Base-by-base conservation (phyloP, 2,113 vertebrate species). In the Maccullochella peelii region DNA sequence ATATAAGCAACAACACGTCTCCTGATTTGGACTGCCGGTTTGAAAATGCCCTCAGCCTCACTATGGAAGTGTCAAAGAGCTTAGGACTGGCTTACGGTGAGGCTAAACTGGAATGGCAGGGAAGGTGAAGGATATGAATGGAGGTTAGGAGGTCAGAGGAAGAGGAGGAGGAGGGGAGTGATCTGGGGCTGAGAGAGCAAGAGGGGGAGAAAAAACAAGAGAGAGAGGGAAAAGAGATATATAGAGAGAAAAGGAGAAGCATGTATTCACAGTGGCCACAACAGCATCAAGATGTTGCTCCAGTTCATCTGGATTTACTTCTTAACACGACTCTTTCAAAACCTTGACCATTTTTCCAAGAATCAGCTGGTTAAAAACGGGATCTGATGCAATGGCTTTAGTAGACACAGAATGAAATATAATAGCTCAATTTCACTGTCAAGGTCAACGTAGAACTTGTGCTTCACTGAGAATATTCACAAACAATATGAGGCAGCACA, bases 191-290 rank as follows among this genome's bases (percentile, higher is more conserved):
- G 84, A 89, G 78, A 84, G 84, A 82, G 79, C n/a, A 36, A 69
- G 78, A 36, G 59, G 47, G 80, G 73, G 67, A 23, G 70, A 66
- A 20, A 70, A 74, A 58, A 67, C n/a, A 62, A 85, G 71, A 69
- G 77, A 73, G 68, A 65, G 40, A 57, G 79, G 80, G 70, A 79
- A 50, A 71, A 78, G 76, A 80, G 78, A 87, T 87, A 89, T 91
- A 89, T 78, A 92, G 89, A 72, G 88, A 76, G 11, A 77, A 88
- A 86, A 74, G 78, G 65, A 84, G 85, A 87, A 80, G 77, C 77
- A 59, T 77, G 83, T 75, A 52, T 90, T 89, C 68, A 86, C 80
- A 86, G 65, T 47, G 50, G 54, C 77, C 75, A 71, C 67, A 75
- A 27, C 75, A 27, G 89, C 91, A 88, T 89, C 80, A 3, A 88